These are phyloP conservation scores for Eueides isabella DNA, from an alignment of 1,140 invertebrate genomes.

Conservation along the genomic window DNA sequence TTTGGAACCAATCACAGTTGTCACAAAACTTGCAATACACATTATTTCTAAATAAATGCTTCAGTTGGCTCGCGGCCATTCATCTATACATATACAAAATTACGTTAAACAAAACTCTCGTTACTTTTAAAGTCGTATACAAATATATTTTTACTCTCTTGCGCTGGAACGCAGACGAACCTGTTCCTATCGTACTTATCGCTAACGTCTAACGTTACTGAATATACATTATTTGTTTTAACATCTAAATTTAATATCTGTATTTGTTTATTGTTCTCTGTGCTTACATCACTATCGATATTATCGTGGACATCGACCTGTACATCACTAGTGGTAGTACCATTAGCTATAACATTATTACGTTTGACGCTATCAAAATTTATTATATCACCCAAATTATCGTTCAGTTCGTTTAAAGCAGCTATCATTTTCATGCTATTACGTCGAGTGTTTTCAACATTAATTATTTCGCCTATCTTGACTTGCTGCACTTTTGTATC, in stretches of 20 bases:
- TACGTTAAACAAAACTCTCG: conserved; percentile 73
- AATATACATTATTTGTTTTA: conserved; percentile 77
- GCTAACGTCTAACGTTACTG: conserved; percentile 72
- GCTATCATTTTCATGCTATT: conserved; percentile 80
- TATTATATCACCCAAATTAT: conserved; percentile 54
- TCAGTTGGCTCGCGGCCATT: conserved; percentile 44
- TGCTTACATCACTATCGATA: conserved; percentile 40
- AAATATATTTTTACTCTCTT: conserved; percentile 74
- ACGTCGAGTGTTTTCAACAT: conserved; percentile 75
- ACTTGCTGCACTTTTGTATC: conserved; percentile 62
- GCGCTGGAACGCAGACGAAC: conserved; percentile 69
- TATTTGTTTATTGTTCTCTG: conserved; percentile 75
- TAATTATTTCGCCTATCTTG: conserved; percentile 78
- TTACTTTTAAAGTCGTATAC: conserved; percentile 80
- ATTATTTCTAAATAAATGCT: conserved; percentile 45
- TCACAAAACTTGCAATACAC: not conserved
- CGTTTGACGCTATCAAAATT: conserved; percentile 42
- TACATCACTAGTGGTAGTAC: conserved; percentile 46
- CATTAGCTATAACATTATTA: conserved; percentile 39
- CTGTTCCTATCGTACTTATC: conserved; percentile 65
- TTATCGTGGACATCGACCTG: conserved; percentile 62
- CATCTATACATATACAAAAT: conserved; percentile 21
- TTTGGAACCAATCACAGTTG: not conserved
- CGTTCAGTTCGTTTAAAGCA: conserved; percentile 68
- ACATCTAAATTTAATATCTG: conserved; percentile 79